Evolutionary conservation across 2,113 vertebrate species (phyloP), one percentile per base, ranked within the genome.

Genomic region (Thunnus thynnus): DNA sequence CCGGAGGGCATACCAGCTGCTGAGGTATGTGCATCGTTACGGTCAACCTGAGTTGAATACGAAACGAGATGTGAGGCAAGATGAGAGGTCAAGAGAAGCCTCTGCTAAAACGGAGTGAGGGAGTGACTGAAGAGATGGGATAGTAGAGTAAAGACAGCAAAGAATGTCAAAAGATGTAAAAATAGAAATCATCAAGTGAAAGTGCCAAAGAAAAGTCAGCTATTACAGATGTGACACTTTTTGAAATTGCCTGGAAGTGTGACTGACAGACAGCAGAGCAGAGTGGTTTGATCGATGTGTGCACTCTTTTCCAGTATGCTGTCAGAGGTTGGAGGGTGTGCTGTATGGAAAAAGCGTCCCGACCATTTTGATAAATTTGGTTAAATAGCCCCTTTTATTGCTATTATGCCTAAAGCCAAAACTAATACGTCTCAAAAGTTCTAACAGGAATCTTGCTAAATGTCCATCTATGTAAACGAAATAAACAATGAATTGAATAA

Each of bases 1-100:
- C 98, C 98, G 0, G 97, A 98, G 95, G 98, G 97, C 73, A 97
- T 98, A 83, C 98, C 98, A 0, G 94, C 96, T 44, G 97, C 98
- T 5, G 97, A 99, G 95, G 98, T 97, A 93, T 0, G 84, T 85
- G 73, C 54, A 47, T 14, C 17, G 0, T 73, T 57, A 30, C 14
- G 8, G 14, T 65, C 64, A 75, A 69, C 36, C 36, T 25, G 22
- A 54, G 6, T 13, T 63, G 60, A 76, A 58, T 54, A 18, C 18
- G 20, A 83, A 86, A 20, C 50, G 69, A 52, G 41, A 65, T 16
- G 30, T 48, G 22, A 68, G 25, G 65, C 36, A 41, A 41, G 36
- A 41, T 41, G 36, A 41, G 36, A 41, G 9, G 36, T 77, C 32
- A 64, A 14, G 36, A 60, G 11, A 41, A 20, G 66, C 36, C 16